These are phyloP conservation scores for Nasalis larvatus DNA, from an alignment of 2,113 vertebrate genomes.

Conservation along the genomic window DNA sequence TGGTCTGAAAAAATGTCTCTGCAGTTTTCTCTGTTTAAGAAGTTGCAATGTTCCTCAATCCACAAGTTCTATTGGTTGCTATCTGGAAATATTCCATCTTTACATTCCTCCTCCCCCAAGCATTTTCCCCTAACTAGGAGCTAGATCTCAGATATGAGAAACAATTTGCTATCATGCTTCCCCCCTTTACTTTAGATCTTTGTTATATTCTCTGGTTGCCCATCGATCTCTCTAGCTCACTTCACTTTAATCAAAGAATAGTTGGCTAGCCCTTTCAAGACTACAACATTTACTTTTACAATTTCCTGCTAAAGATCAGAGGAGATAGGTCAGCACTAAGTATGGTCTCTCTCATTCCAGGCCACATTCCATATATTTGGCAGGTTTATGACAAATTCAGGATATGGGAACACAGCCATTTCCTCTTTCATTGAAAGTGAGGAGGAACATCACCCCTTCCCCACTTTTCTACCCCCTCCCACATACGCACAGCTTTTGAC, in stretches of 20 bases:
- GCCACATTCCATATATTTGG: not conserved
- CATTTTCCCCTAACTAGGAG: not conserved
- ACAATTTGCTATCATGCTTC: not conserved
- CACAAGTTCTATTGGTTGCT: not conserved
- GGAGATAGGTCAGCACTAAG: not conserved
- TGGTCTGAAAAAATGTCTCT: not conserved
- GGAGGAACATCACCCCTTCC: not conserved
- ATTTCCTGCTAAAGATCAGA: slow-evolving; percentile 52
- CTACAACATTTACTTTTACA: slow-evolving; percentile 8
- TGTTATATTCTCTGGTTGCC: not conserved
- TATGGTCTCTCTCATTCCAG: not conserved
- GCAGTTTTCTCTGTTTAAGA: not conserved
- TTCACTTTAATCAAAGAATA: slow-evolving; percentile 38
- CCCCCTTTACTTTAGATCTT: not conserved
- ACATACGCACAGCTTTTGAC: not conserved
- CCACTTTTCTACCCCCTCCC: not conserved
- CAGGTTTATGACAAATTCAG: slow-evolving; percentile 32
- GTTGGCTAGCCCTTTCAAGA: not conserved
- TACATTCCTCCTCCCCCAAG: not conserved
- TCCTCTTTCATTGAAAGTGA: not conserved
- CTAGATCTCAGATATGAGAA: not conserved
- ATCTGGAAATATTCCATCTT: not conserved
- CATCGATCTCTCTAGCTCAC: not conserved
- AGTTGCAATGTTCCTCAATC: not conserved
- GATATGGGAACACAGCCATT: not conserved